Conservation (phyloP, 2,888 invertebrate species). For the Leucozona laternaria region DNA sequence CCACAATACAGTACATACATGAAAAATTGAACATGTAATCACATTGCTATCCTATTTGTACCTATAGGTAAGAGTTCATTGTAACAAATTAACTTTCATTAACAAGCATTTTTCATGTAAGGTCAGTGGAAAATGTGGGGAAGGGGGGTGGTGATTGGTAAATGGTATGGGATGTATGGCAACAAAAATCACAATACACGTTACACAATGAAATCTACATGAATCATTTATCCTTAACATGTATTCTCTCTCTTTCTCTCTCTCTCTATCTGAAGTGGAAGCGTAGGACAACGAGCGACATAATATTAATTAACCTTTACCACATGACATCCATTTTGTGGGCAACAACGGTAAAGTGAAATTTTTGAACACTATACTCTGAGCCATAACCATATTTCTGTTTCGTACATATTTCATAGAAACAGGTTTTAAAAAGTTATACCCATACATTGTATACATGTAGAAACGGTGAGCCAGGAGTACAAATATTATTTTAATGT, state of each 20-base stretch:
- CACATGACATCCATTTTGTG: slow-evolving; percentile 68
- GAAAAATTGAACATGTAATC: neutral
- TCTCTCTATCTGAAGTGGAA: slow-evolving; percentile 1
- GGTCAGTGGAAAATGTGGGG: slow-evolving; percentile 8
- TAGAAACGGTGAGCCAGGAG: neutral
- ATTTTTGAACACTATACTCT: slow-evolving; percentile 57
- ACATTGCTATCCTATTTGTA: neutral
- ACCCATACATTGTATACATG: too few species aligned
- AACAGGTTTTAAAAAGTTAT: slow-evolving; percentile 20
- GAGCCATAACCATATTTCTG: slow-evolving; percentile 28
- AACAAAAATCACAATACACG: slow-evolving; percentile 42
- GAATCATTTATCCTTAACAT: slow-evolving; percentile 45
- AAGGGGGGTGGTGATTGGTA: neutral
- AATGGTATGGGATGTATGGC: neutral
- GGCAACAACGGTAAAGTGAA: slow-evolving; percentile 50
- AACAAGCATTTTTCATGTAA: slow-evolving; percentile 46
- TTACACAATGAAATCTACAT: neutral
- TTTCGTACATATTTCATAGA: slow-evolving; percentile 28
- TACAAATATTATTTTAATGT: slow-evolving; percentile 47
- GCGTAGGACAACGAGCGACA: slow-evolving; percentile 51
- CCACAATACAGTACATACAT: neutral
- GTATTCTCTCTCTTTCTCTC: neutral
- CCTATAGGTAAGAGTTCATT: slow-evolving; percentile 49
- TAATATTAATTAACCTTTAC: slow-evolving; percentile 71
- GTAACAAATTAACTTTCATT: slow-evolving; percentile 62